These are phyloP conservation scores for Lophotriccus pileatus DNA, from an alignment of 2,797 vertebrate genomes.

Conservation along the genomic window DNA sequence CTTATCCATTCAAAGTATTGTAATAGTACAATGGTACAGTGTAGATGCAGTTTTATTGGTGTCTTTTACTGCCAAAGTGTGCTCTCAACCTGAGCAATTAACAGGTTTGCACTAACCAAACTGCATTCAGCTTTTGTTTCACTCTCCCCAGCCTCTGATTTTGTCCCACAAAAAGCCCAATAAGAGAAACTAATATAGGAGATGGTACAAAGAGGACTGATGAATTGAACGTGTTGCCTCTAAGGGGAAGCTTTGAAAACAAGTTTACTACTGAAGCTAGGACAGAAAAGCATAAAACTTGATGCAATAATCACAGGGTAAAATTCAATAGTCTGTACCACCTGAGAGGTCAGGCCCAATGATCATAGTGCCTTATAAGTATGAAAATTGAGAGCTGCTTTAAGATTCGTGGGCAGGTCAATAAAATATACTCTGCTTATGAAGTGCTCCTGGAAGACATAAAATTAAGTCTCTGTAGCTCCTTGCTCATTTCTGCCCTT, in stretches of 20 bases:
- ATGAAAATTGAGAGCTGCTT: slow-evolving; percentile 31
- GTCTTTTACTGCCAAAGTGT: not conserved
- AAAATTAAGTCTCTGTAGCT: not conserved
- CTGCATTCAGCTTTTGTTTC: not conserved
- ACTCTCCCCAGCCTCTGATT: not conserved
- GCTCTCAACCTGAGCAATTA: not conserved
- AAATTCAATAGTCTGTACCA: slow-evolving; percentile 1
- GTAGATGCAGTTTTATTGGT: not conserved
- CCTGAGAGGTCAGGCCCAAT: not conserved
- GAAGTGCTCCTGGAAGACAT: not conserved
- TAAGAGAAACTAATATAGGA: not conserved
- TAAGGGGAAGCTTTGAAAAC: slow-evolving; percentile 1
- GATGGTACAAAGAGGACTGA: not conserved
- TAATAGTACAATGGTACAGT: not conserved
- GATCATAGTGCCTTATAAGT: not conserved
- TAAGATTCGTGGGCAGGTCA: not conserved
- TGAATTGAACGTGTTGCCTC: not conserved
- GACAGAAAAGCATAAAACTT: slow-evolving; percentile 18
- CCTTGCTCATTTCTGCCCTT: not conserved
- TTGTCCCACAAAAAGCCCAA: not conserved
- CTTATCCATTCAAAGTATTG: not conserved
- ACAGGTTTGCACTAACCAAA: not conserved
- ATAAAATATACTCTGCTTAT: slow-evolving; percentile 26
- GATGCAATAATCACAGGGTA: slow-evolving; percentile 28
- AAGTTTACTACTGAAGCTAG: slow-evolving; percentile 13